phyloP scores from a whole-genome alignment of 2,113 vertebrate species.

The Chaetops frenatus region DNA sequence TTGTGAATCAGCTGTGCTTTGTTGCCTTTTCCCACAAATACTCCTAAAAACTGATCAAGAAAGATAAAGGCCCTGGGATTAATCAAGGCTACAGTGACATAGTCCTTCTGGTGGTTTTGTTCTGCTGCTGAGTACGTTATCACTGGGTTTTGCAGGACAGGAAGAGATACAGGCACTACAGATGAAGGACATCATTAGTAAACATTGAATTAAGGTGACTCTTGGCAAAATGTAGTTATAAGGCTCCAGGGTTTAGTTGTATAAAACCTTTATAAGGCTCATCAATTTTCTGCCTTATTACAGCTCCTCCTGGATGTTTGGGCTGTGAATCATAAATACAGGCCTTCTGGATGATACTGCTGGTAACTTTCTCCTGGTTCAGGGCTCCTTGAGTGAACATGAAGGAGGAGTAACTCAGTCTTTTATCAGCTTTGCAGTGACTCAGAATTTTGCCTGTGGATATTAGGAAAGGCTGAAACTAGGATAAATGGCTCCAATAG shows the following conservation, averaged over 20 bases:
- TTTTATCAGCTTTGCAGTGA: constrained; percentile 54
- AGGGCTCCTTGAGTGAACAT: constrained; percentile 1
- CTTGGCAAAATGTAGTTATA: constrained; percentile 34
- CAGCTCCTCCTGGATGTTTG: constrained; percentile 28
- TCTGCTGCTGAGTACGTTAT: not conserved
- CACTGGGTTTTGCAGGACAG: not conserved
- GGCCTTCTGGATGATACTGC: not conserved
- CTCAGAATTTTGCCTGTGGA: constrained; percentile 35
- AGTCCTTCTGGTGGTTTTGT: not conserved
- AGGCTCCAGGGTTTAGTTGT: constrained; percentile 32
- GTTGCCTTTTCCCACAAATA: not conserved
- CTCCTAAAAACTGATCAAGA: not conserved
- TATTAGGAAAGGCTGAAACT: constrained; percentile 34
- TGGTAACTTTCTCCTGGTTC: constrained; percentile 8
- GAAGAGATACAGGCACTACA: constrained; percentile 9
- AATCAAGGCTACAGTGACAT: not conserved
- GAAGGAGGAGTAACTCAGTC: constrained; percentile 40
- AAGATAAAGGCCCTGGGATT: not conserved
- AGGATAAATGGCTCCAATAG: constrained; percentile 61
- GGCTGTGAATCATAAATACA: constrained; percentile 48
- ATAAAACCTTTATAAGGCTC: constrained; percentile 52
- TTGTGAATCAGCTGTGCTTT: not conserved
- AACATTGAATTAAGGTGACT: constrained; percentile 57
- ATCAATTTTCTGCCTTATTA: constrained; percentile 57
- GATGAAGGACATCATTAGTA: constrained; percentile 34